These are phyloP conservation scores for Pteromalus puparum DNA, from an alignment of 1,140 invertebrate species.

Conservation along the genomic window DNA sequence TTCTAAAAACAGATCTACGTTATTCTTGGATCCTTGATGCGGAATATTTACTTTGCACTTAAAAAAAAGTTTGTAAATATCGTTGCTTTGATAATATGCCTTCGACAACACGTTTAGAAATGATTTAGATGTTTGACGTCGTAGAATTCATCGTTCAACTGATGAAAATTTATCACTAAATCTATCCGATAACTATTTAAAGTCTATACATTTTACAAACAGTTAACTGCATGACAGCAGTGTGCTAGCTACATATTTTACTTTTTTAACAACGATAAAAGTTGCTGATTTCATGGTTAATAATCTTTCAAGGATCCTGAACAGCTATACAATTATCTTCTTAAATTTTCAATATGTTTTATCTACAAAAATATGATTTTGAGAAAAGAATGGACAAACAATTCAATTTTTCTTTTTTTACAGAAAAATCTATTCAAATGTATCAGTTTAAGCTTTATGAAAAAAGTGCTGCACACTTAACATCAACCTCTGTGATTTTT, in stretches of 20 bases:
- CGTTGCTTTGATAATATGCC: background rate
- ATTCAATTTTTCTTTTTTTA: too few species aligned
- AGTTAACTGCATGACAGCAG: background rate
- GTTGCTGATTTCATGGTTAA: background rate
- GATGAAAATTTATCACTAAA: constrained; percentile 7
- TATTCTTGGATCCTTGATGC: background rate
- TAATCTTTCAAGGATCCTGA: constrained; percentile 1
- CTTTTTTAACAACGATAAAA: background rate
- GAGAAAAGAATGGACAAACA: too few species aligned
- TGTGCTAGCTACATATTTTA: background rate
- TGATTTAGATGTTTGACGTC: background rate
- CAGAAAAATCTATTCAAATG: too few species aligned
- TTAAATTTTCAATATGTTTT: too few species aligned
- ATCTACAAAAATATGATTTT: too few species aligned
- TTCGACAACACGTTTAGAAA: background rate
- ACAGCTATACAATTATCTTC: background rate
- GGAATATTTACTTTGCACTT: background rate
- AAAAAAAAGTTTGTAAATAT: background rate
- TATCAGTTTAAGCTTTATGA: too few species aligned
- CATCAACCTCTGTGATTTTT: background rate
- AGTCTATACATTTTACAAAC: background rate
- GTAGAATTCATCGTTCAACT: constrained; percentile 11
- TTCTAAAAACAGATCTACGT: background rate
- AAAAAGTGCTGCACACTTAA: too few species aligned
- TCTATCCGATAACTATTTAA: constrained; percentile 13